Percentiles rank a stretch among this genome's conserved stretches.
phyloP scores from a whole-genome alignment of 2,888 invertebrate genomes.

The Trichopria drosophilae region DNA sequence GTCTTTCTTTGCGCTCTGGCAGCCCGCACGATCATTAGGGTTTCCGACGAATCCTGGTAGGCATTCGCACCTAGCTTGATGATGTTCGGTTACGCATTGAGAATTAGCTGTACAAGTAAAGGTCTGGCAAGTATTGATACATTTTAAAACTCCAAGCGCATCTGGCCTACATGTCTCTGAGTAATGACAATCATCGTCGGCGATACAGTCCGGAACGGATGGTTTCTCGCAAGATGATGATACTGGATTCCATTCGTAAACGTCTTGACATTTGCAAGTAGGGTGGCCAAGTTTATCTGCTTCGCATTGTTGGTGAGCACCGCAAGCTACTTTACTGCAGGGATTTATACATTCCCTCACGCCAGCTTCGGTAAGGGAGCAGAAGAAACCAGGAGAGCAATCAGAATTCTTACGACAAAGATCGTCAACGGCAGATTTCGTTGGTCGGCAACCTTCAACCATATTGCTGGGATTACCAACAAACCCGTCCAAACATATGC shows the following conservation, averaged over 20 bases:
- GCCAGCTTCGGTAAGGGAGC: conserved; percentile 66
- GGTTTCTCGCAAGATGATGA: conserved; percentile 83
- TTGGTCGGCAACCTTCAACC: conserved; percentile 75
- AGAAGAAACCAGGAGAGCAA: conserved; percentile 72
- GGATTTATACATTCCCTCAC: conserved; percentile 74
- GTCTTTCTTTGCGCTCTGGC: conserved; percentile 71
- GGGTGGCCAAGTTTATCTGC: conserved; percentile 70
- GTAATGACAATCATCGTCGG: conserved; percentile 71
- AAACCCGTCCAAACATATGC: conserved; percentile 82
- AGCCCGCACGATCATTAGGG: conserved; percentile 88
- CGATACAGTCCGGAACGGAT: conserved; percentile 78
- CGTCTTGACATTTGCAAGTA: conserved; percentile 77
- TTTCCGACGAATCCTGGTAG: conserved; percentile 82
- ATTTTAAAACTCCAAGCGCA: conserved; percentile 82
- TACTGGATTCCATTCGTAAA: conserved; percentile 82
- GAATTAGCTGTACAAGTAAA: conserved; percentile 86
- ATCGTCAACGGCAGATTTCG: conserved; percentile 62
- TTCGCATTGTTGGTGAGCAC: conserved; percentile 79
- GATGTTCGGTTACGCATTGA: conserved; percentile 73
- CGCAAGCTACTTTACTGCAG: conserved; percentile 80
- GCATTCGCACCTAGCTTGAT: conserved; percentile 82
- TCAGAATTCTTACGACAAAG: conserved; percentile 73
- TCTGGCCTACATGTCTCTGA: conserved; percentile 79
- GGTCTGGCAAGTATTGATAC: conserved; percentile 74
- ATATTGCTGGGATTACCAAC: conserved; percentile 82